Evolutionary conservation across 30 jellyfish, hydroid and myxozoan genomes (phyloP), one percentile per base, ranked within the genome.

Genomic region (Turritopsis rubra): DNA sequence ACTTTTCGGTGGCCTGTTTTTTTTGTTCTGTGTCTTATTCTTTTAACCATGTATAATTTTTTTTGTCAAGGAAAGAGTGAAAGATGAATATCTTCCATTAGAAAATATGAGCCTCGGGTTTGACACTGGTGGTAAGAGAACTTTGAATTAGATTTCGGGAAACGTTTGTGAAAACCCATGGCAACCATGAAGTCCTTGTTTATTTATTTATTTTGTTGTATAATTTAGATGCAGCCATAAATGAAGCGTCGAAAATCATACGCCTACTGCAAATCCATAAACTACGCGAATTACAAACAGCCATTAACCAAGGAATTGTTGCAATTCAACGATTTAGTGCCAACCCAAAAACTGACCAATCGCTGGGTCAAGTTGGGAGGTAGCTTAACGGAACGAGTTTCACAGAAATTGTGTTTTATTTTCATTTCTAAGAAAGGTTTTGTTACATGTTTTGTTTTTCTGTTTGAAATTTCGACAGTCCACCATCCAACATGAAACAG

Each of bases 261-360:
- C 99, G 99, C 3, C 89, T 94, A 30, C 85, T 94, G 22, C 99
- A 94, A 73, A 90, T 94, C 8, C 90, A 89, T 29, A 89, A 94
- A 72, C 88, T 94, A 54, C 91, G 99, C 72, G 93, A 89, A 28
- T 85, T 94, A 23, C 99, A 94, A 79, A 89, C 99, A 52, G 86
- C 81, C 53, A 87, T 94, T 53, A 94, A 94, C 87, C 94, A 89
- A 75, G 97, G 97, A 25, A 94, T 94, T 68, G 99, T 94, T 8
- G 79, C 95, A 26, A 97, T 86, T 29, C 99, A 94, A 28, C 86
- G 54, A 52, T 54, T 83, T 16, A 94, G 97, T 30, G 99, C 99
- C 52, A 81, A 94, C 84, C 99, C 99, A 25, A 89, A 87, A 83
- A 94, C 99, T 27, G 99, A 94, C 75, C 97, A 94, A 74, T 89